A percentile compares a stretch with the other conserved stretches of the same genome.
phyloP scores from a whole-genome alignment of 2,797 vertebrate genomes.

The Myotis daubentonii region DNA sequence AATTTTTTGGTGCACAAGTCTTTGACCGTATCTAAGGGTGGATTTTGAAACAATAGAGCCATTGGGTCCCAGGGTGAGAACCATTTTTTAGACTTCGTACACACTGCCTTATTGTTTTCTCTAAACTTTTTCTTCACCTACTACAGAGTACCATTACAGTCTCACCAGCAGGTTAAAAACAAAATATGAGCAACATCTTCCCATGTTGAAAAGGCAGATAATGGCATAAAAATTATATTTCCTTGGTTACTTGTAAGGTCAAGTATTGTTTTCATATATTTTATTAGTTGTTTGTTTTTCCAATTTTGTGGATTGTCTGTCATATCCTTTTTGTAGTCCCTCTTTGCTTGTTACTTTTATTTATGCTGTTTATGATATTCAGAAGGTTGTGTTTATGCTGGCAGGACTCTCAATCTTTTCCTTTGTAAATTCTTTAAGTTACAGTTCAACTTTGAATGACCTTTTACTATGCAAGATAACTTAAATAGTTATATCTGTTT shows the following conservation, averaged over 20 bases:
- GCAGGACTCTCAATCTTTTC: background rate
- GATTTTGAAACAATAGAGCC: background rate
- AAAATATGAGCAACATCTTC: background rate
- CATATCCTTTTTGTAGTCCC: background rate
- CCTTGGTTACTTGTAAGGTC: background rate
- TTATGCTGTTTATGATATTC: background rate
- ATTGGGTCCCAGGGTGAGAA: background rate
- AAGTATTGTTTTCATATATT: background rate
- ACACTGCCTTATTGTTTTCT: background rate
- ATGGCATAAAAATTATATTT: background rate
- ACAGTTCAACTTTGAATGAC: background rate
- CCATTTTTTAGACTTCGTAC: background rate
- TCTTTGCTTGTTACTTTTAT: background rate
- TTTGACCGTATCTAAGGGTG: background rate
- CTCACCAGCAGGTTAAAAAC: background rate
- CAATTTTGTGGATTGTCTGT: background rate
- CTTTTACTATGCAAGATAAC: background rate
- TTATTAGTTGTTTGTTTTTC: background rate
- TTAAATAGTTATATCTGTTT: background rate
- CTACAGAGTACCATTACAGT: background rate
- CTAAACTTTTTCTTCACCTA: background rate
- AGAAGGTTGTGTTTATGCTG: background rate
- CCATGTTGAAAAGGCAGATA: background rate
- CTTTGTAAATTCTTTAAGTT: conserved; percentile 13
- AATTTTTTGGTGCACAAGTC: background rate